A percentile compares a stretch with the other conserved stretches of the same genome.
Evolutionary conservation across 2,888 invertebrate genomes (phyloP).

Genomic region (Athrips mouffetella): DNA sequence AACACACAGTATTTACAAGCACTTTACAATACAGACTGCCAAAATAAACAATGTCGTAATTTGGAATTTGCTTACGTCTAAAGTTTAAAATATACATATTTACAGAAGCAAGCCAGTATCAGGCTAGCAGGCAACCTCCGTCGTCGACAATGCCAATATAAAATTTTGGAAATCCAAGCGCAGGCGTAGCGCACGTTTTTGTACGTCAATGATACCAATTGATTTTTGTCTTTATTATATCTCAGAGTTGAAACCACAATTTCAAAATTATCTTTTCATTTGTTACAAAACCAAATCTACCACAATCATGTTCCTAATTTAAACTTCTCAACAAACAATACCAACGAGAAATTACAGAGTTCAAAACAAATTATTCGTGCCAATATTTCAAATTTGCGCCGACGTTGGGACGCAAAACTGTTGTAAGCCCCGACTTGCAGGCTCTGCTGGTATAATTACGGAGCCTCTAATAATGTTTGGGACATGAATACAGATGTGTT

Average conservation of each 20-base stretch:
- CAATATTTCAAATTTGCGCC: conserved; percentile 20
- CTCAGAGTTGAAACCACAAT: not conserved
- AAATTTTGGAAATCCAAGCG: too few relatives aligned
- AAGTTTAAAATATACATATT: too few relatives aligned
- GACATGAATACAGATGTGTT: conserved; percentile 20
- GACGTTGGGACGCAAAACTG: conserved; percentile 5
- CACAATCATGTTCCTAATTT: conserved; percentile 3
- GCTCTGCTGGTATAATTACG: conserved; percentile 18
- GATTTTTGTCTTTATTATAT: not conserved
- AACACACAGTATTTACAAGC: too few relatives aligned
- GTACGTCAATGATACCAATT: too few relatives aligned
- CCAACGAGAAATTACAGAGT: conserved; percentile 2
- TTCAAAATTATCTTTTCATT: not conserved
- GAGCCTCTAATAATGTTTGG: conserved; percentile 15
- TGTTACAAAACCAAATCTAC: not conserved
- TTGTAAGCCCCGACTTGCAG: conserved; percentile 15
- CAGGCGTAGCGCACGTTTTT: too few relatives aligned
- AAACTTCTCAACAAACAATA: not conserved
- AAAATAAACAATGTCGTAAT: too few relatives aligned
- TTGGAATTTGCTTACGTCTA: too few relatives aligned
- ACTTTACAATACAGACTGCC: too few relatives aligned
- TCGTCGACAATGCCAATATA: too few relatives aligned
- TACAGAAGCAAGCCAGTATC: too few relatives aligned
- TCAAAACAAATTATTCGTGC: conserved; percentile 15
- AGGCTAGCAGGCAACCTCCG: too few relatives aligned